These are phyloP conservation scores for Parauchenoglanis punctatus DNA, from an alignment of 2,797 vertebrate species.

Conservation along the genomic window DNA sequence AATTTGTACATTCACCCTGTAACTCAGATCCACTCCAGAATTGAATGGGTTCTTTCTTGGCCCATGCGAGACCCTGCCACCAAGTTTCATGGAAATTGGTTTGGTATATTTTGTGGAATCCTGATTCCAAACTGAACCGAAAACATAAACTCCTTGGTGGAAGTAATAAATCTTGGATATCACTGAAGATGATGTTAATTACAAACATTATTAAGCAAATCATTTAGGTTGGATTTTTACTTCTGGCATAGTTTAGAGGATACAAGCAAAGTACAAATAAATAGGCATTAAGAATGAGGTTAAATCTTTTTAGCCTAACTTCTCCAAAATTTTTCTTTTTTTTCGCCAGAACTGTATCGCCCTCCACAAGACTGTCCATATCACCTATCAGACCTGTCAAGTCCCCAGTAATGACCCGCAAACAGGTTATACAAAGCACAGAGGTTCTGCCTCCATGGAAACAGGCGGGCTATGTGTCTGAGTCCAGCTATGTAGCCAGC, in stretches of 20 bases:
- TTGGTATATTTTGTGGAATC: no score
- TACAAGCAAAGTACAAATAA: neutral
- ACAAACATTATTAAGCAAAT: neutral
- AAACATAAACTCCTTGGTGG: no score
- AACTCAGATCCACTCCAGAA: no score
- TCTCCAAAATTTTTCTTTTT: neutral
- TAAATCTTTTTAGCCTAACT: neutral
- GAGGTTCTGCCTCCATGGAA: constrained; percentile 95
- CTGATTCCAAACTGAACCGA: no score
- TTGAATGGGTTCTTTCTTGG: no score
- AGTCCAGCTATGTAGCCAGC: constrained; percentile 76
- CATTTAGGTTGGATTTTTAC: neutral
- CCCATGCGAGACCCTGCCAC: no score
- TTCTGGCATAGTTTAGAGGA: neutral
- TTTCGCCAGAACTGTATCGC: constrained; percentile 84
- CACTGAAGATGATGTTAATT: neutral
- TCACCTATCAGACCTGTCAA: constrained; percentile 93
- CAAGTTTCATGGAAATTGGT: no score
- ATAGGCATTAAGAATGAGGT: neutral
- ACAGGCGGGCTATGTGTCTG: constrained; percentile 80
- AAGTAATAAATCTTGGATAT: neutral
- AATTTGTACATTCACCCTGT: no score
- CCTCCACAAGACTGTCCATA: constrained; percentile 85
- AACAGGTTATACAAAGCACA: constrained; percentile 70
- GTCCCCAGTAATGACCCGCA: constrained; percentile 85